These are phyloP conservation scores for Scomber colias DNA, from an alignment of 2,113 vertebrate species.

Conservation along the genomic window DNA sequence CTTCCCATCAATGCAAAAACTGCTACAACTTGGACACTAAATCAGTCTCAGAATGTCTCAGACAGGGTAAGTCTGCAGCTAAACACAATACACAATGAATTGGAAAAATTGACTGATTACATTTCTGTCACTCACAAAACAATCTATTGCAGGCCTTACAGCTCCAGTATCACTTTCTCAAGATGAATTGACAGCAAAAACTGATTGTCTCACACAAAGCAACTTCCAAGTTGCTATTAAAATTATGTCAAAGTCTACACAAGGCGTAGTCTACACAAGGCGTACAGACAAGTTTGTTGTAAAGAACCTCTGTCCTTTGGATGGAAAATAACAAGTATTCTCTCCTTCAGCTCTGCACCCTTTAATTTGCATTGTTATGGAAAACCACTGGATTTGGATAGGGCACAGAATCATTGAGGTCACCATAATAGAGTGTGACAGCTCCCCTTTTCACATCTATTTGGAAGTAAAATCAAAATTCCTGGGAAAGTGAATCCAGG, in stretches of 20 bases:
- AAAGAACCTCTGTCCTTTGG: constrained; percentile 75
- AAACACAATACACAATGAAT: not conserved
- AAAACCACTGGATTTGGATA: constrained; percentile 83
- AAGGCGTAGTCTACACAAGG: constrained; percentile 66
- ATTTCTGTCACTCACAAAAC: constrained; percentile 37
- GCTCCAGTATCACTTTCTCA: constrained; percentile 51
- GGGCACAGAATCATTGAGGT: constrained; percentile 82
- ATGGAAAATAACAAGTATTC: constrained; percentile 78
- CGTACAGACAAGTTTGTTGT: constrained; percentile 75
- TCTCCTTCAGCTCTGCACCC: constrained; percentile 79
- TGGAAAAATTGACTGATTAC: not conserved
- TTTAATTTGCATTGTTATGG: constrained; percentile 84
- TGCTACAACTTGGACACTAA: constrained; percentile 1
- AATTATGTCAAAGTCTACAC: constrained; percentile 70
- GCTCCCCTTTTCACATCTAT: constrained; percentile 80
- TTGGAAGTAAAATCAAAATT: constrained; percentile 81
- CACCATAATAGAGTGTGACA: constrained; percentile 84
- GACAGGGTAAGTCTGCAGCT: not conserved
- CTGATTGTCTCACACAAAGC: constrained; percentile 65
- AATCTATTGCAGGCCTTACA: constrained; percentile 29
- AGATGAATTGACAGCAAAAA: constrained; percentile 65
- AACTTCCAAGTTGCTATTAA: constrained; percentile 74
- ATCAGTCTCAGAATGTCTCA: constrained; percentile 13
- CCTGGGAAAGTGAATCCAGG: constrained; percentile 80
- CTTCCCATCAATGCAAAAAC: not conserved